Base-by-base conservation (phyloP, 2,888 invertebrate genomes). In the Tipula unca region DNA sequence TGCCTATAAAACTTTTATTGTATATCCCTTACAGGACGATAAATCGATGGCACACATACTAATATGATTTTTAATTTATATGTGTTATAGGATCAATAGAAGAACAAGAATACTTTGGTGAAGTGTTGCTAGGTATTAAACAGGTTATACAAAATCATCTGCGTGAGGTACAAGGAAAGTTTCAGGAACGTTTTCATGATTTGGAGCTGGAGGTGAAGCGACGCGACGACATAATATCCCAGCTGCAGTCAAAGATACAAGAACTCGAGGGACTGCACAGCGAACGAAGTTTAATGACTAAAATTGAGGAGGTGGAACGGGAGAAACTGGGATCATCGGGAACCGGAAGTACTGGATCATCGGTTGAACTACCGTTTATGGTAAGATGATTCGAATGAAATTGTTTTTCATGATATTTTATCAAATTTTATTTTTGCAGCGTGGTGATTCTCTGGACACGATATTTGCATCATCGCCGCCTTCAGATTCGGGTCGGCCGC, bases 71-170 rank as follows among this genome's bases (percentile, higher is more conserved):
- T 84, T 5, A 20, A 20, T 36, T 84, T 85, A 85, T 86, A 87
- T 88, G 90, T 89, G 86, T 69, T 85, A 48, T 90, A 94, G 94
- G 93, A 87, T 93, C 94, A 35, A 90, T 94, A 86, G 94, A 94
- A 89, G 95, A 96, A 88, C 96, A 96, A 89, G 96, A 96, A 89
- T 96, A 95, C 91, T 94, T 96, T 89, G 94, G 95, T 48, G 96
- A 96, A 90, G 94, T 97, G 29, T 92, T 96, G 84, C 90, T 94
- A 87, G 96, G 95, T 86, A 96, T 97, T 87, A 95, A 95, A 89
- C 95, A 96, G 89, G 95, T 96, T 85, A 95, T 97, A 90, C 95
- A 95, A 90, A 93, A 93, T 29, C 95, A 95, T 90, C 91, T 95
- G 87, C 93, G 93, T 87, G 94, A 95, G 86, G 93, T 95, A 87